Evolutionary conservation across 2,113 vertebrate genomes (phyloP), one percentile per base, ranked within the genome.

Genomic region (Pelmatolapia mariae): DNA sequence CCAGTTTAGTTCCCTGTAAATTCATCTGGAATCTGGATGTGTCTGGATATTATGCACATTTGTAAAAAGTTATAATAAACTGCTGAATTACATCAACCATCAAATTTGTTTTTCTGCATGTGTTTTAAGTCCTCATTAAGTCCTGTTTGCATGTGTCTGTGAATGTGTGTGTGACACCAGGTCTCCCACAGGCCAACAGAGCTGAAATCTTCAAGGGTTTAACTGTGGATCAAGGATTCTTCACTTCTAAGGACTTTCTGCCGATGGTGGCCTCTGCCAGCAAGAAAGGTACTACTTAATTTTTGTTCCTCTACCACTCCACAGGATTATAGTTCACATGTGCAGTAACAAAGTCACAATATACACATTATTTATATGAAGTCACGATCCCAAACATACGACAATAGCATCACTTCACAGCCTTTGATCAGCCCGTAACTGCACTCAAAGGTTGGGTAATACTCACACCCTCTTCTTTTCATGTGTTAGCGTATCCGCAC

Each of bases 181-280:
- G 98, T 96, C 97, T 99, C 50, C 98, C 98, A 24, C 97, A 99
- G 87, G 97, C 98, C 71, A 98, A 98, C 76, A 97, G 94, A 95
- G 96, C 97, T 82, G 33, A 68, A 36, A 95, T 98, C 86, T 98
- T 99, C 89, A 84, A 97, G 88, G 97, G 94, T 87, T 91, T 99
- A 87, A 97, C 90, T 12, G 92, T 91, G 80, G 95, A 97, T 80
- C 97, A 98, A 86, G 98, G 98, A 12, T 98, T 98, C 94, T 99
- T 97, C 86, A 98, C 97, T 13, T 98, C 97, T 43, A 99, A 99
- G 95, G 97, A 98, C 90, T 98, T 99, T 80, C 91, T 98, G 82
- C 97, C 98, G 33, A 94, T 98, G 87, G 97, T 99, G 86, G 97
- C 98, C 54, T 96, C 96, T 95, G 96, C 97, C 89, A 98, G 98